Conservation (phyloP, 2,113 vertebrate species). For the Trichechus manatus region DNA sequence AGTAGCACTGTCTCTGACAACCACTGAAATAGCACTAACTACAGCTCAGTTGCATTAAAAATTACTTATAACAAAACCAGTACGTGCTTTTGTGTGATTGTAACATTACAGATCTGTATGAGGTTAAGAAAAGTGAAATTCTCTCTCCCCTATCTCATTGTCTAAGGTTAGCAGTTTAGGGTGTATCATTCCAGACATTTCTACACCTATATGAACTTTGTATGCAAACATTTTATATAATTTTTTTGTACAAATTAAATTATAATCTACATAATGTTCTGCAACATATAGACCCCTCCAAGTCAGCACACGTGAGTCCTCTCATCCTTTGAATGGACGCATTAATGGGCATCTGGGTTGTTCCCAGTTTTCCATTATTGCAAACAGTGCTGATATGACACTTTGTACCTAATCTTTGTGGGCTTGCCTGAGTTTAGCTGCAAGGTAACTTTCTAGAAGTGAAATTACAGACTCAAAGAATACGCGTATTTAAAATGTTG, state of each 20-base stretch:
- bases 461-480: conserved; percentile 23
- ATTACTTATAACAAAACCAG: background rate
- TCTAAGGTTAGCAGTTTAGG: background rate
- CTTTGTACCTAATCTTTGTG: conserved; percentile 3
- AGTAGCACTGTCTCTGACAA: background rate
- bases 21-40: background rate
- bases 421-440: background rate
- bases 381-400: background rate
- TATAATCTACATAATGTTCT: background rate
- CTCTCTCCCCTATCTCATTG: background rate
- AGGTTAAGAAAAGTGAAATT: background rate
- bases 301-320: background rate
- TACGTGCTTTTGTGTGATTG: background rate
- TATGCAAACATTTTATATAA: background rate
- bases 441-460: background rate
- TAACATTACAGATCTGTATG: background rate
- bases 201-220: background rate
- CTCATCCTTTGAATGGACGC: background rate
- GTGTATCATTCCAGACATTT: background rate
- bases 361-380: conserved; percentile 36
- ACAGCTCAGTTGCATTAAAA: background rate
- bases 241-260: conserved; percentile 26
- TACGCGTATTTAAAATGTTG: background rate
- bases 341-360: background rate
- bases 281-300: background rate